Evolutionary conservation across 2,113 vertebrate genomes (phyloP).

Genomic region (Cynopterus brachyotis): DNA sequence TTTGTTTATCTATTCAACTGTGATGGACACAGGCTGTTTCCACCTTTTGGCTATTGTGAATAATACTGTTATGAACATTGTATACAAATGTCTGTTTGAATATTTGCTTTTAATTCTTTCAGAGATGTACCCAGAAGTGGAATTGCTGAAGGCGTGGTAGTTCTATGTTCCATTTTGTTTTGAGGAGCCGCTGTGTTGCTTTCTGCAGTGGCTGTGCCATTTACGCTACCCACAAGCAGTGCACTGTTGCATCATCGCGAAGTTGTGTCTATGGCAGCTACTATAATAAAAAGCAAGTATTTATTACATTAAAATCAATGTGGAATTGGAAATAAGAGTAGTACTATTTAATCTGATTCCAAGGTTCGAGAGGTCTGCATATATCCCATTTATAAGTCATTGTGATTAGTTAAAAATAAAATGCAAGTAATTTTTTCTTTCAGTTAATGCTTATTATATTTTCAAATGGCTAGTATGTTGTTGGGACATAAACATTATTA

Average conservation of each 20-base stretch:
- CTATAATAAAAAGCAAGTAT: not conserved
- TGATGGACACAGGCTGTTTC: not conserved
- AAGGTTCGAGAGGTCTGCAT: not conserved
- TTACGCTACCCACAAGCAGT: not conserved
- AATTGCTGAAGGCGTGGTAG: not conserved
- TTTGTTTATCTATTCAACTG: not conserved
- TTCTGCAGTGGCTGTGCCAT: not conserved
- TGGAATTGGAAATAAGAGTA: not conserved
- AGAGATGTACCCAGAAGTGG: not conserved
- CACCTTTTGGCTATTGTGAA: not conserved
- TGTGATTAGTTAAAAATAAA: not conserved
- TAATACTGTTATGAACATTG: not conserved
- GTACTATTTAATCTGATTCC: not conserved
- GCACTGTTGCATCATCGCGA: fast-evolving
- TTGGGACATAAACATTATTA: not conserved
- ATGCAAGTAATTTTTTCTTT: not conserved
- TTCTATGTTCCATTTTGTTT: not conserved
- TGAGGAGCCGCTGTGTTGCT: not conserved
- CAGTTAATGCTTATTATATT: not conserved
- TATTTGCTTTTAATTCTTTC: not conserved
- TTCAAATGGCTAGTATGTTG: not conserved
- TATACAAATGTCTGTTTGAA: not conserved
- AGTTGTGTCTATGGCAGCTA: not conserved
- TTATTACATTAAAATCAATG: not conserved
- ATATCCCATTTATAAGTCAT: not conserved